phyloP scores from a whole-genome alignment of 2,113 vertebrate species.

The Pica pica region DNA sequence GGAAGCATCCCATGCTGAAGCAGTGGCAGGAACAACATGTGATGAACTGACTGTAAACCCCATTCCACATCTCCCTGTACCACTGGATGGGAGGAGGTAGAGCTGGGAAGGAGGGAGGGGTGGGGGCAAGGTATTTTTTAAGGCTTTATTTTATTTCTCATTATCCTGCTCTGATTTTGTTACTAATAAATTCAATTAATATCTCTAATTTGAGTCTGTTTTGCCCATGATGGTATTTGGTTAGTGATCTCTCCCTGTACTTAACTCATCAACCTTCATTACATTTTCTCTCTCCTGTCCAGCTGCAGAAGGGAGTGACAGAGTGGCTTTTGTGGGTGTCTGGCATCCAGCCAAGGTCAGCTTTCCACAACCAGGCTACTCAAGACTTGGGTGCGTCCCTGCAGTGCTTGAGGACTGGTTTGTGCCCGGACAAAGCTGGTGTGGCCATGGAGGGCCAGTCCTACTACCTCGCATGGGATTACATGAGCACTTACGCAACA shows the following conservation, averaged over 20 bases:
- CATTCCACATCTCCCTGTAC: neutral
- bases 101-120: neutral
- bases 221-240: neutral
- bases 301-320: neutral
- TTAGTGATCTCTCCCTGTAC: neutral
- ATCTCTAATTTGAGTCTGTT: neutral
- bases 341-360: neutral
- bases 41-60: neutral
- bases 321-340: neutral
- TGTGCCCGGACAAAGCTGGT: neutral
- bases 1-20: neutral
- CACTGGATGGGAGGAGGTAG: neutral
- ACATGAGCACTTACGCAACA: neutral
- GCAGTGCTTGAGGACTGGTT: neutral
- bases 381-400: neutral
- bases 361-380: accelerated
- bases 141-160: neutral
- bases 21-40: neutral
- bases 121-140: neutral
- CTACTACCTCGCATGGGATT: neutral
- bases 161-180: neutral
- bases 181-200: neutral
- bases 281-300: neutral
- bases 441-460: neutral
- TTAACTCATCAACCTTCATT: neutral